Conservation (phyloP, 2,888 invertebrate species). For the Cylloceria caligata region DNA sequence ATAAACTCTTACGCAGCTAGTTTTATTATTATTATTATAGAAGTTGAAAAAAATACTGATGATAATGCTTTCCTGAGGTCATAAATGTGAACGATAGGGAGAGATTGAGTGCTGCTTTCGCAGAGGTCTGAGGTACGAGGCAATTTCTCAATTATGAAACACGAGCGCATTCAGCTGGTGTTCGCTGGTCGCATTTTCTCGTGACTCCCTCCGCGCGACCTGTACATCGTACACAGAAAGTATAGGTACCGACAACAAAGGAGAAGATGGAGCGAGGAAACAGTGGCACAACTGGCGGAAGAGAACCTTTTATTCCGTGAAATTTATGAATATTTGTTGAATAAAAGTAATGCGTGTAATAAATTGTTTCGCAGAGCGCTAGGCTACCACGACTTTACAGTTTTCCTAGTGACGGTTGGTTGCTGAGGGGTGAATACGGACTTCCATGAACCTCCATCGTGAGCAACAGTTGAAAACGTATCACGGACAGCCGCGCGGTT, state of each 20-base stretch:
- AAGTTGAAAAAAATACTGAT: neutral
- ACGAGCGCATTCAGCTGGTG: conserved; percentile 34
- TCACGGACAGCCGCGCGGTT: conserved; percentile 5
- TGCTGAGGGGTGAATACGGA: conserved; percentile 9
- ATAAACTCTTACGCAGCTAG: neutral
- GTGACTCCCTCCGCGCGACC: neutral
- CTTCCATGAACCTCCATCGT: conserved; percentile 40
- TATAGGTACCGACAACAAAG: conserved; percentile 66
- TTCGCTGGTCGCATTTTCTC: conserved; percentile 22
- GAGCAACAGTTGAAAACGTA: conserved; percentile 64
- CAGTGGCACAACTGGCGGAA: conserved; percentile 30
- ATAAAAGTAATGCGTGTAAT: conserved; percentile 72
- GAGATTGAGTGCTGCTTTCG: neutral
- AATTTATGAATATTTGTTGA: conserved; percentile 74
- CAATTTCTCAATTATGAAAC: conserved; percentile 60
- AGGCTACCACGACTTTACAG: neutral
- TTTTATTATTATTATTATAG: neutral
- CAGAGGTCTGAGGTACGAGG: conserved; percentile 17
- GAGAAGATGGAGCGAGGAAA: conserved; percentile 56
- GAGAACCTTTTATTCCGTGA: conserved; percentile 68
- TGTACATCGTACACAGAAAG: neutral
- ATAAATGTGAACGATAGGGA: neutral
- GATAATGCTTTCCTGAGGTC: neutral
- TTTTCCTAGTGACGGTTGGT: conserved; percentile 12
- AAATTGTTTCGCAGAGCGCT: conserved; percentile 62